A percentile compares a stretch with the other conserved stretches of the same genome.
phyloP scores from a whole-genome alignment of 2,797 vertebrate species.

The Microctenopoma stevenorrisi region DNA sequence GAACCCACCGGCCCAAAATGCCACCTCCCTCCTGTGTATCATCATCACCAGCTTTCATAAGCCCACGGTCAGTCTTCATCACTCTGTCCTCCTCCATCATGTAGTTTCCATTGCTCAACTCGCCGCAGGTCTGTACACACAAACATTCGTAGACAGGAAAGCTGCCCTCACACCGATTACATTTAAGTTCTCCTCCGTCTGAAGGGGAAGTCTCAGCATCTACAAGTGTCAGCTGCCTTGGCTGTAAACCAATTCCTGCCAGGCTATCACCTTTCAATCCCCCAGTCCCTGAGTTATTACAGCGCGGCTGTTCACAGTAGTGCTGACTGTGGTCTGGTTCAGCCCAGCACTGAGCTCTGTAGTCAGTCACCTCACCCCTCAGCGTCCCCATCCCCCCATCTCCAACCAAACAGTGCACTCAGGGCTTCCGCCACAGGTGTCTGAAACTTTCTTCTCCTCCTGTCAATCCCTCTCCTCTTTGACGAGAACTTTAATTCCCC shows the following conservation, averaged over 20 bases:
- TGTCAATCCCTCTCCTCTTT: conserved; percentile 71
- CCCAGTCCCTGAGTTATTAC: conserved; percentile 78
- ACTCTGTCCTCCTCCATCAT: conserved; percentile 64
- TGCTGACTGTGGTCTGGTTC: conserved; percentile 49
- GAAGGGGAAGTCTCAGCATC: conserved; percentile 76
- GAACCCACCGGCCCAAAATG: conserved; percentile 23
- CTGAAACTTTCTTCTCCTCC: conserved; percentile 69
- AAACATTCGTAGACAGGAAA: conserved; percentile 80
- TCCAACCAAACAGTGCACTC: conserved; percentile 49
- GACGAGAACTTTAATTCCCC: conserved; percentile 64
- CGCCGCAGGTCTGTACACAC: conserved; percentile 57
- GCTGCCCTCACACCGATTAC: conserved; percentile 74
- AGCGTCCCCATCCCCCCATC: conserved; percentile 1
- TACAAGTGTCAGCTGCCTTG: conserved; percentile 67
- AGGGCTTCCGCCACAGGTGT: conserved; percentile 77
- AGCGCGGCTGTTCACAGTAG: conserved; percentile 69
- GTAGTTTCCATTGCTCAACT: conserved; percentile 54
- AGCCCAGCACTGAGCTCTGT: conserved; percentile 47
- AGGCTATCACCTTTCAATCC: conserved; percentile 82
- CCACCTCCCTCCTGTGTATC: conserved; percentile 57
- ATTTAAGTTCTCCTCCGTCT: conserved; percentile 78
- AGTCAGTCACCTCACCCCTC: conserved; percentile 36
- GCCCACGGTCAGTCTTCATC: conserved; percentile 58
- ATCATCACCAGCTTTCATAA: conserved; percentile 65
- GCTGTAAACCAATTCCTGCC: conserved; percentile 80